Base-by-base conservation (phyloP, 2,797 vertebrate genomes). In the Sylvilagus floridanus region DNA sequence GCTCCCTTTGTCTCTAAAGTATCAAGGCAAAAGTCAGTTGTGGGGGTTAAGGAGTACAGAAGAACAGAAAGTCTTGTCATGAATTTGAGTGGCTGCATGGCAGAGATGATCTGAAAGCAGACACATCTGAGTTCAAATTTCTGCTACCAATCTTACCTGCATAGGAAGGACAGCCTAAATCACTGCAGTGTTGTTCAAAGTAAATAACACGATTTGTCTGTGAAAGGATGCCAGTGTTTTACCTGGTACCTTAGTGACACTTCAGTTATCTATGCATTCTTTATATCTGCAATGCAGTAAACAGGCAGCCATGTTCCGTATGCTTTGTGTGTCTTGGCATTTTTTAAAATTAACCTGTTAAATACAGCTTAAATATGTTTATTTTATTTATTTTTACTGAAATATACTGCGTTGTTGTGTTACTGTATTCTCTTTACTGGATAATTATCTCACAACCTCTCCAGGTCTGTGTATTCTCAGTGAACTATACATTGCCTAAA, bases 371-470 rank as follows among this genome's bases (percentile, higher is more conserved):
- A 98, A 99, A 98, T 99, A 99, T 99, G 99, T 99, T 99, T 99
- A 99, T 99, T 99, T 99, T 99, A 99, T 99, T 99, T 99, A 99
- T 99, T 99, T 99, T 99, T 99, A 99, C 99, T 98, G 98, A 99
- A 99, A 98, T 99, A 98, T 98, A 98, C 98, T 97, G 98, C 98
- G 97, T 99, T 98, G 98, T 99, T 98, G 98, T 98, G 98, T 98
- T 98, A 97, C 97, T 98, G 98, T 98, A 97, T 98, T 98, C 96
- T 98, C 98, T 98, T 97, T 97, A 93, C 97, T 97, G 96, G 98
- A 97, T 77, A 47, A 96, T 98, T 95, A 96, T 98, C 97, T 98
- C 97, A 98, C 98, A 97, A 52, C 96, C 96, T 98, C 97, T 97
- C 98, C 97, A 97, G 96, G 88, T 86, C 96, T 97, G 84, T 93